phyloP scores from a whole-genome alignment of 2,888 invertebrate genomes.

The Dione vanillae region DNA sequence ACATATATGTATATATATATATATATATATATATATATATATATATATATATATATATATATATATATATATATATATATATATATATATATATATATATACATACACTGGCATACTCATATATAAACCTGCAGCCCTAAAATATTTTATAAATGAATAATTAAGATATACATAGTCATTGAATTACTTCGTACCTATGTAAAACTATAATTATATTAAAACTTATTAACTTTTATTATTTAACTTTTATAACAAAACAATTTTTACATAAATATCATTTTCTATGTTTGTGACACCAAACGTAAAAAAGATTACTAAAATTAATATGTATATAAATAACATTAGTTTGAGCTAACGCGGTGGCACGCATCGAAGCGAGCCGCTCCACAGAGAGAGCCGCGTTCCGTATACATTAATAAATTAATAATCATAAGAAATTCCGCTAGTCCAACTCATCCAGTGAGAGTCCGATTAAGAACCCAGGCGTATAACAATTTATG shows the following conservation, averaged over 20 bases:
- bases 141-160: too few species aligned
- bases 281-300: not conserved
- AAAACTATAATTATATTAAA: too few species aligned
- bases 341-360: constrained; percentile 26
- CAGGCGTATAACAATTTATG: constrained; percentile 11
- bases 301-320: not conserved
- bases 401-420: constrained; percentile 81
- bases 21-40: too few species aligned
- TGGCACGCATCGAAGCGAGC: constrained; percentile 67
- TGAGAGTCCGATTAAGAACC: constrained; percentile 40
- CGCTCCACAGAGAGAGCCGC: constrained; percentile 63
- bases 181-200: too few species aligned
- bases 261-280: not conserved
- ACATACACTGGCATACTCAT: too few species aligned
- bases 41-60: too few species aligned
- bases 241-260: not conserved
- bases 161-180: too few species aligned
- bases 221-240: too few species aligned
- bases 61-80: too few species aligned
- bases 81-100: too few species aligned
- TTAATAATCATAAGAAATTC: constrained; percentile 83
- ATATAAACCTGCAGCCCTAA: too few species aligned
- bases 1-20: not conserved
- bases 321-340: not conserved
- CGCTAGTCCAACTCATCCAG: constrained; percentile 56